These are phyloP conservation scores for Rosalia funebris DNA, from an alignment of 2,888 invertebrate genomes.

Conservation along the genomic window DNA sequence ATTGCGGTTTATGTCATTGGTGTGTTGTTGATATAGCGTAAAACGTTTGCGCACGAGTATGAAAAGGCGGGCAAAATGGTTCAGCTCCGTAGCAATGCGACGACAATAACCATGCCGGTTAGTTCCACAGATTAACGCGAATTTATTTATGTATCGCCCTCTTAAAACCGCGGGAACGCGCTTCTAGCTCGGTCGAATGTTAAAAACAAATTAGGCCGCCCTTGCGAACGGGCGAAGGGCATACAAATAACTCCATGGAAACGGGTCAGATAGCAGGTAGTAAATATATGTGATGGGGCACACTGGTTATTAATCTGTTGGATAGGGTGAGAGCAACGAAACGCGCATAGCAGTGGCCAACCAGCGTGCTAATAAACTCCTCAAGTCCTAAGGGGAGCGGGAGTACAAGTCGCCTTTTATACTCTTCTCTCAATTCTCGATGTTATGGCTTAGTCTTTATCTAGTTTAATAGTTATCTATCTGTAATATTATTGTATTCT, in stretches of 20 bases:
- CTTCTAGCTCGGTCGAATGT: not conserved
- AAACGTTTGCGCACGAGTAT: no score
- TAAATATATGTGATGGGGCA: slow-evolving; percentile 45
- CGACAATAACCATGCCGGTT: not conserved
- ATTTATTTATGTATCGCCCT: not conserved
- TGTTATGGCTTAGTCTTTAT: slow-evolving; percentile 52
- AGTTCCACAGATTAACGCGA: not conserved
- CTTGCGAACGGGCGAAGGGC: not conserved
- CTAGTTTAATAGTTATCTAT: slow-evolving; percentile 40
- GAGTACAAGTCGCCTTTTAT: slow-evolving; percentile 59
- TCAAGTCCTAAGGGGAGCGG: slow-evolving; percentile 73
- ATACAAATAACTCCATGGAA: slow-evolving; percentile 26
- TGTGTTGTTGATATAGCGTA: no score
- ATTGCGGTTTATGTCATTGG: no score
- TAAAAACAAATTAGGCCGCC: not conserved
- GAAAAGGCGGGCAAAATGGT: not conserved
- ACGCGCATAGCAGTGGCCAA: slow-evolving; percentile 96
- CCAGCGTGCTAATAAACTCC: slow-evolving; percentile 95
- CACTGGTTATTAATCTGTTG: slow-evolving; percentile 60
- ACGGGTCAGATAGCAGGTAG: slow-evolving; percentile 36
- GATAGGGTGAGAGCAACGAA: slow-evolving; percentile 91
- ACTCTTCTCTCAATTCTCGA: slow-evolving; percentile 61
- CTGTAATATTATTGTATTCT: slow-evolving; percentile 27
- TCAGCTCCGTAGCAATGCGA: not conserved
- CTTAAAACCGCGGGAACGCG: no score